Evolutionary conservation across 2,113 vertebrate species (phyloP).

Genomic region (Protobothrops mucrosquamatus): DNA sequence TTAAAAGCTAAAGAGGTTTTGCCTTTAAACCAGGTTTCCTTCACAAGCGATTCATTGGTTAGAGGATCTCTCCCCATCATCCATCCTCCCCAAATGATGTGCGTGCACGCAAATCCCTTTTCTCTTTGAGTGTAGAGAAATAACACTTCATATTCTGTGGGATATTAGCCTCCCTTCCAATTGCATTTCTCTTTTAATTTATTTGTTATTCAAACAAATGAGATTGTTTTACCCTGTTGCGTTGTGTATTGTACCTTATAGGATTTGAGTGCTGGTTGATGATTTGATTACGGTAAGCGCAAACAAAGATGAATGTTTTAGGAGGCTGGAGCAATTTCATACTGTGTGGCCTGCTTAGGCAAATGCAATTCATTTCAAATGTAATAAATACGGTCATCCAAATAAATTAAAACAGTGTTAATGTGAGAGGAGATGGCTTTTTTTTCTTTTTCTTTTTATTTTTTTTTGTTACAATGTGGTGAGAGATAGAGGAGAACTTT

Average conservation of each 20-base stretch:
- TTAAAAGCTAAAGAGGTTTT: slow-evolving; percentile 40
- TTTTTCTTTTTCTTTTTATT: background rate
- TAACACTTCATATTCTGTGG: background rate
- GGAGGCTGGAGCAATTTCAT: slow-evolving; percentile 5
- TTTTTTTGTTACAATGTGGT: background rate
- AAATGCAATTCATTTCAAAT: slow-evolving; percentile 36
- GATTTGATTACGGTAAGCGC: slow-evolving; percentile 21
- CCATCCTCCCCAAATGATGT: background rate
- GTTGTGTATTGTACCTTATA: slow-evolving; percentile 33
- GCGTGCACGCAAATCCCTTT: background rate
- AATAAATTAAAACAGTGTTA: slow-evolving; percentile 39
- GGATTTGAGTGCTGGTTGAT: slow-evolving; percentile 35
- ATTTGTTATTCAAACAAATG: slow-evolving; percentile 30
- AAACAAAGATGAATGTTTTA: slow-evolving; percentile 21
- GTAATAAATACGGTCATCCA: slow-evolving; percentile 41
- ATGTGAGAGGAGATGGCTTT: slow-evolving; percentile 7
- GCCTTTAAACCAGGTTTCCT: slow-evolving; percentile 13
- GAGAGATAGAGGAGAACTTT: background rate
- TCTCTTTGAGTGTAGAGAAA: slow-evolving; percentile 8
- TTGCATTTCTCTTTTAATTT: slow-evolving; percentile 32
- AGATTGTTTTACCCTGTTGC: slow-evolving; percentile 13
- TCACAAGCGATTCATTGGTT: slow-evolving; percentile 18
- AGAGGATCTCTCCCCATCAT: background rate
- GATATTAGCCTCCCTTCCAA: background rate
- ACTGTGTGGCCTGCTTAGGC: slow-evolving; percentile 5